phyloP scores from a whole-genome alignment of 2,113 vertebrate species.

The Tetrax tetrax region DNA sequence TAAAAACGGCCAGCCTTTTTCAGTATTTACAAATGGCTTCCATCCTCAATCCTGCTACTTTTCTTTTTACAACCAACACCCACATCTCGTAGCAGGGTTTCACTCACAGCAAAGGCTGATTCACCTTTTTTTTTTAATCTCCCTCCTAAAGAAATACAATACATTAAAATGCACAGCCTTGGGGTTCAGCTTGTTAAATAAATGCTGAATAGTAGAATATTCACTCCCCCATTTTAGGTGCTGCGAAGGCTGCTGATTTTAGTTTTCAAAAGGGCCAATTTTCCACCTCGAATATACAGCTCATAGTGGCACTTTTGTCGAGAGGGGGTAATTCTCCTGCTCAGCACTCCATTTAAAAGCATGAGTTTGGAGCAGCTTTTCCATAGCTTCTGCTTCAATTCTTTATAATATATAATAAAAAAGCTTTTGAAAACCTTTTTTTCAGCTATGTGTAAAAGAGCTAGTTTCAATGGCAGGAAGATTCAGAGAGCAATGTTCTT shows the following conservation, averaged over 20 bases:
- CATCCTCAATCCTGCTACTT: neutral
- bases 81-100: neutral
- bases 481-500: neutral
- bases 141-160: neutral
- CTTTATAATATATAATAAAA: neutral
- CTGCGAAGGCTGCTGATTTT: neutral
- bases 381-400: neutral
- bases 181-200: neutral
- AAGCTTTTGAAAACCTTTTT: neutral
- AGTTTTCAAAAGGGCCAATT: conserved; percentile 6
- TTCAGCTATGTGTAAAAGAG: neutral
- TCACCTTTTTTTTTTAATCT: neutral
- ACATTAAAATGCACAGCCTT: neutral
- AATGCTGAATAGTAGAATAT: neutral
- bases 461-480: neutral
- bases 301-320: neutral
- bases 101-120: neutral
- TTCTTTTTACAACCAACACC: neutral
- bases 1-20: neutral
- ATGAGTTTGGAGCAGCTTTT: neutral
- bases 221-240: neutral
- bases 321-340: neutral
- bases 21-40: neutral
- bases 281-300: neutral
- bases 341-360: neutral